Evolutionary conservation across 2,797 vertebrate genomes (phyloP), one percentile per base, ranked within the genome.

Genomic region (Phataginus tricuspis): DNA sequence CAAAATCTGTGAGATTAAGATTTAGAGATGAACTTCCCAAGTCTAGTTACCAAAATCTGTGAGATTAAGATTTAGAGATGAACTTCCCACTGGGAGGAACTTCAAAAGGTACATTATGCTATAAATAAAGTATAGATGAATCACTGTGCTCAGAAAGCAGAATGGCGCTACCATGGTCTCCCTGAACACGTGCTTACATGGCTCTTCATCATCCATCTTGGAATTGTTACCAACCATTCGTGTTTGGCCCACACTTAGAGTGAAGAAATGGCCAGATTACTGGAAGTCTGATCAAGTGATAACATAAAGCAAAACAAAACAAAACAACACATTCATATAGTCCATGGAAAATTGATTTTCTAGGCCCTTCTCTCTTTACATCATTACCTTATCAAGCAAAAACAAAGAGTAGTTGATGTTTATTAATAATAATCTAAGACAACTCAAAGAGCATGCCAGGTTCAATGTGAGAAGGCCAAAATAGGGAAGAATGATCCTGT

Each of bases 161-260:
- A n/a, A 39, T 5, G 3, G 39, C 5, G 9, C 19, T 18, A 0
- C 7, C 19, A 5, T 0, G 8, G 13, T 51, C 6, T 57, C 19
- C 31, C 27, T 68, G 31, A 82, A 34, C 31, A 61, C 10, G 4
- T 39, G 39, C 39, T 39, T 39, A 39, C 4, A 1, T 1, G 3
- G 7, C 37, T 9, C 3, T 88, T 59, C 80, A 53, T 75, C 10
- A 12, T 29, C n/a, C 3, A 1, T 37, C 19, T 53, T 49, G 51
- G 31, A 49, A 66, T 75, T 66, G 49, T 34, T 39, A 19, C 25
- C 29, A 2, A 6, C 12, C 2, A 4, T 13, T 31, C 25, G 9
- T 39, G 31, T 74, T 66, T 51, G 61, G 63, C 23, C 21, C 31
- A 72, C 10, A 5, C 16, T 57, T 15, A 49, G 51, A 29, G 9